Percentiles rank a stretch among this genome's conserved stretches.
Conservation (phyloP, 2,113 vertebrate species). For the Platycercus adscitus region DNA sequence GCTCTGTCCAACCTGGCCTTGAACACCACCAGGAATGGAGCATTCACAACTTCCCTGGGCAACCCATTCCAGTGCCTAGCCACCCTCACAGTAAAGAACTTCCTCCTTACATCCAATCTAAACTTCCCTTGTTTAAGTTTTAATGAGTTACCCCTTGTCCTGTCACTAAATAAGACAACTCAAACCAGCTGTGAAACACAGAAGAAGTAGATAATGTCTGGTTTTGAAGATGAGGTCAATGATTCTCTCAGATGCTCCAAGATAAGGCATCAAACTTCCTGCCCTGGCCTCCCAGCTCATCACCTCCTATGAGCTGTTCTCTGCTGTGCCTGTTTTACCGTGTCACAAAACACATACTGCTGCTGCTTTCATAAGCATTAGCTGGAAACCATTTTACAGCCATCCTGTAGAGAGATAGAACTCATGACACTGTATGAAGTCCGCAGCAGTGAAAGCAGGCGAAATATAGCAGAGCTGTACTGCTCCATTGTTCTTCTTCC, state of each 20-base stretch:
- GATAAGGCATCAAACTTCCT: not conserved
- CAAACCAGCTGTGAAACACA: not conserved
- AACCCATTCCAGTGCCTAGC: too few relatives aligned
- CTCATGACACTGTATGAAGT: not conserved
- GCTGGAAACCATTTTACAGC: not conserved
- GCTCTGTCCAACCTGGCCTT: too few relatives aligned
- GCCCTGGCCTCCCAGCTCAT: not conserved
- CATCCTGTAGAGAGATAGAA: not conserved
- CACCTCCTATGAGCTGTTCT: not conserved
- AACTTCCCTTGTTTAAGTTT: too few relatives aligned
- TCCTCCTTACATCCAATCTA: too few relatives aligned
- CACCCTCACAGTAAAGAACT: too few relatives aligned
- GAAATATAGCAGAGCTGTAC: not conserved
- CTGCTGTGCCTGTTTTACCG: not conserved
- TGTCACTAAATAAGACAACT: not conserved
- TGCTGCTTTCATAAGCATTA: not conserved
- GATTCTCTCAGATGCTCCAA: not conserved
- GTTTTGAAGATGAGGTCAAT: not conserved
- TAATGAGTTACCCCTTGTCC: too few relatives aligned
- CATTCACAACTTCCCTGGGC: too few relatives aligned
- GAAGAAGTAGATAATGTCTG: not conserved
- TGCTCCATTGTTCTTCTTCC: not conserved
- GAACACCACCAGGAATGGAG: too few relatives aligned
- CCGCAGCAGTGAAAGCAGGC: not conserved
- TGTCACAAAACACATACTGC: not conserved